A percentile compares a stretch with the other conserved stretches of the same genome.
Conservation (phyloP, 1,140 invertebrate species). For the Hestina assimilis region DNA sequence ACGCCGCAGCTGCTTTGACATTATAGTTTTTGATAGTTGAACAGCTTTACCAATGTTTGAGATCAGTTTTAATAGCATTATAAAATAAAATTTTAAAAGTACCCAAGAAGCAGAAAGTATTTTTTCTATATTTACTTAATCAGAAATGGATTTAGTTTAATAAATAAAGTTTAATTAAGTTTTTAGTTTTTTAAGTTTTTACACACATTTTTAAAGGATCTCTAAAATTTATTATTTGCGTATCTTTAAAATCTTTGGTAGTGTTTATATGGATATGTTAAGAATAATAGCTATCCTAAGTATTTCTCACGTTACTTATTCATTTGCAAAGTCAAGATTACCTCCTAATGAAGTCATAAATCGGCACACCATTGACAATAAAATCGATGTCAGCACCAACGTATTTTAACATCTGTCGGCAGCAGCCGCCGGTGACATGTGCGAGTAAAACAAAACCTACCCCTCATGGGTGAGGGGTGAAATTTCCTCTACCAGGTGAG, state of each 20-base stretch:
- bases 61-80: not conserved
- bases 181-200: too few relatives aligned
- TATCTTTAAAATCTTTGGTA: too few relatives aligned
- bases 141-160: too few relatives aligned
- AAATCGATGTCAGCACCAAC: conserved; percentile 64
- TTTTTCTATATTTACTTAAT: too few relatives aligned
- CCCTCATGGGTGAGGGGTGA: conserved; percentile 59
- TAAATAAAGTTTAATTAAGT: too few relatives aligned
- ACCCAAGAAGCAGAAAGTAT: too few relatives aligned
- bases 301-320: not conserved
- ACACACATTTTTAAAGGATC: too few relatives aligned
- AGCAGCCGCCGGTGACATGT: conserved; percentile 73
- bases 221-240: too few relatives aligned
- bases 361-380: conserved; percentile 43
- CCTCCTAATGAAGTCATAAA: conserved; percentile 29
- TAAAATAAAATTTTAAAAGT: too few relatives aligned
- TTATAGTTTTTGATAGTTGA: conserved; percentile 14
- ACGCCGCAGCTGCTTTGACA: conserved; percentile 23
- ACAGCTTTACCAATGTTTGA: conserved; percentile 5
- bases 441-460: conserved; percentile 62
- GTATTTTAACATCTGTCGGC: conserved; percentile 76
- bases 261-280: too few relatives aligned
- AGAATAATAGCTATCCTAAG: too few relatives aligned
- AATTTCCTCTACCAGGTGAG: conserved; percentile 68
- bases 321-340: not conserved